A percentile compares a stretch with the other conserved stretches of the same genome.
Evolutionary conservation across 30 jellyfish, hydroid and myxozoan species (phyloP).

Genomic region (Phacellophora camtschatica): DNA sequence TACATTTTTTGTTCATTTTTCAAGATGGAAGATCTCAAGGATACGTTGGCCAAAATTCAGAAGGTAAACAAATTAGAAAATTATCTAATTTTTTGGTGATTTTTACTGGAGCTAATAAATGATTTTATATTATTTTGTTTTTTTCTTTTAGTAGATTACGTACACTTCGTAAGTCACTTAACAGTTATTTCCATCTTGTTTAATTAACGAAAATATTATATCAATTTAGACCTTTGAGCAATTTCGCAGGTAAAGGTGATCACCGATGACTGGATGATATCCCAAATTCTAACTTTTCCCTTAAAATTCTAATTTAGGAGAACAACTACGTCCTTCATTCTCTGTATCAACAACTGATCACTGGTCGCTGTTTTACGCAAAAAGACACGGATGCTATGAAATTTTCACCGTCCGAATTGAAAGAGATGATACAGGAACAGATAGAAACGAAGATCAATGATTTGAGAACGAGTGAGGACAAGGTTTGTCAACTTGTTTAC

Average conservation of each 20-base stretch:
- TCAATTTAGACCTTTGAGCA: no score
- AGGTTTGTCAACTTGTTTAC: background rate
- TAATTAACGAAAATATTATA: no score
- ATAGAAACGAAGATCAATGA: conserved; percentile 22
- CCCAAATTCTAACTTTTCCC: no score
- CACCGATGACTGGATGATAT: no score
- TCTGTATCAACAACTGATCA: conserved; percentile 49
- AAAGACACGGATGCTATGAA: conserved; percentile 17
- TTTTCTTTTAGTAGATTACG: no score
- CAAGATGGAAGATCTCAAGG: conserved; percentile 34
- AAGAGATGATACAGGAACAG: conserved; percentile 45
- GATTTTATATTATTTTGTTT: no score
- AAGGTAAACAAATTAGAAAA: background rate
- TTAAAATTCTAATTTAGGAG: background rate
- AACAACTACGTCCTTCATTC: conserved; percentile 18
- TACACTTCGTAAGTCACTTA: no score
- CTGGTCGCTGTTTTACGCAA: conserved; percentile 44
- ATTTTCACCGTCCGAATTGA: conserved; percentile 37
- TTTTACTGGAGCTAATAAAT: no score
- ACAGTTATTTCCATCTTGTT: no score
- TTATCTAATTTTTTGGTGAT: no score
- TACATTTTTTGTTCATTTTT: no score
- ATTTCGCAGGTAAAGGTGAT: no score
- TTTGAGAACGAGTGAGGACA: conserved; percentile 29
- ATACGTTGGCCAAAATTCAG: conserved; percentile 11